A percentile compares a stretch with the other conserved stretches of the same genome.
These are phyloP conservation scores for Heliconius erato DNA, from an alignment of 2,888 invertebrate genomes.

Conservation along the genomic window DNA sequence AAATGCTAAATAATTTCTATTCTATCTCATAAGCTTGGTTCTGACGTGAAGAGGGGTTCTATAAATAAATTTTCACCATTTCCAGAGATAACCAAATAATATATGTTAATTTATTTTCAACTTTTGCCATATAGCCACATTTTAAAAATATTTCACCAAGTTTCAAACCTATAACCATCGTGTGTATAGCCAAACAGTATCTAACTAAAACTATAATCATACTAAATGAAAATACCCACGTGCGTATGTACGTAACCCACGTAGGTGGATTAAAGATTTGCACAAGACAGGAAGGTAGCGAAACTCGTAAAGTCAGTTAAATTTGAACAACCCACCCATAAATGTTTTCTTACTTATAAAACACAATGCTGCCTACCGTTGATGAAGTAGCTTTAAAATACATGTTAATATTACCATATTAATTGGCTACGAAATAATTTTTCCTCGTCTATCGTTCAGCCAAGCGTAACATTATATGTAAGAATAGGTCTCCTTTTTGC, in stretches of 20 bases:
- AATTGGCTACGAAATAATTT: slow-evolving; percentile 22
- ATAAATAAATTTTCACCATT: too few species aligned
- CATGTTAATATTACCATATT: neutral
- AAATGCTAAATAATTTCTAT: too few species aligned
- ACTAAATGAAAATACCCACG: slow-evolving; percentile 36
- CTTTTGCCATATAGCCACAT: too few species aligned
- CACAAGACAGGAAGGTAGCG: slow-evolving; percentile 53
- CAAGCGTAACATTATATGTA: slow-evolving; percentile 49
- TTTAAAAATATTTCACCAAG: too few species aligned
- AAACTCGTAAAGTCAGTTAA: slow-evolving; percentile 51
- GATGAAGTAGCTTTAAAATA: neutral
- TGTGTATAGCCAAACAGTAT: neutral
- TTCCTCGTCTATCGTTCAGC: slow-evolving; percentile 32
- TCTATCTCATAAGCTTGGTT: too few species aligned
- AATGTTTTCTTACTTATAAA: slow-evolving; percentile 6
- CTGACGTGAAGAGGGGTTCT: too few species aligned
- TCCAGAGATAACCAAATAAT: too few species aligned
- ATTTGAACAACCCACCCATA: slow-evolving; percentile 33
- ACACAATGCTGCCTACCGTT: neutral
- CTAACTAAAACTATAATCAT: neutral
- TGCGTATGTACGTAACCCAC: slow-evolving; percentile 52
- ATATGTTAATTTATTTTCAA: too few species aligned
- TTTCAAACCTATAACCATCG: neutral
- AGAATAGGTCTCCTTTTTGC: slow-evolving; percentile 41
- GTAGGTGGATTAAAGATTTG: slow-evolving; percentile 56